Conservation (phyloP, 2,113 vertebrate species). For the Paracanthobrama guichenoti region DNA sequence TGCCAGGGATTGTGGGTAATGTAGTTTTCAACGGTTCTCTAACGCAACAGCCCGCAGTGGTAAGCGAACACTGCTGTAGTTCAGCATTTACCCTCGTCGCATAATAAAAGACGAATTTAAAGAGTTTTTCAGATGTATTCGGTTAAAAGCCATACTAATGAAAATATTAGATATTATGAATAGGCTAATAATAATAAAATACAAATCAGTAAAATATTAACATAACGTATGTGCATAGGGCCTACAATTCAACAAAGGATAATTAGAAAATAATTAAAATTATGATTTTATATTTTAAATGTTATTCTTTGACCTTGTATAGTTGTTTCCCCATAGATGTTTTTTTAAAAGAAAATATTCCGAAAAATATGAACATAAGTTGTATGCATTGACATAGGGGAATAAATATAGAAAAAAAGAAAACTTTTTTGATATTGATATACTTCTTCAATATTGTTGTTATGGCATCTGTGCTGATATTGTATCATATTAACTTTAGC, state of each 20-base stretch:
- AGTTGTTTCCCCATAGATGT: no score
- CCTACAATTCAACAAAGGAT: neutral
- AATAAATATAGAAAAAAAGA: neutral
- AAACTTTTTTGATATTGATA: no score
- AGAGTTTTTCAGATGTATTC: constrained; percentile 1
- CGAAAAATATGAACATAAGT: neutral
- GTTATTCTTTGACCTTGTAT: no score
- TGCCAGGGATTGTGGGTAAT: constrained; percentile 49
- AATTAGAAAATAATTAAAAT: neutral
- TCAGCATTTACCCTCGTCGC: constrained; percentile 41
- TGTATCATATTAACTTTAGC: constrained; percentile 14
- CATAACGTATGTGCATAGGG: neutral
- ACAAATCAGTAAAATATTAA: neutral
- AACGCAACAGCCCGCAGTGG: neutral
- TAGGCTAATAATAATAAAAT: neutral
- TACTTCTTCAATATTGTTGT: neutral
- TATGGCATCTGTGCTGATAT: neutral
- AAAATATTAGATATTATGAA: neutral
- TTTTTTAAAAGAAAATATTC: no score
- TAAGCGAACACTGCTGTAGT: constrained; percentile 34
- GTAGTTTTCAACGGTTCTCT: constrained; percentile 50
- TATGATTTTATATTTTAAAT: no score
- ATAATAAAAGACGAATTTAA: constrained; percentile 50
- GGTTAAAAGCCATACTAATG: neutral
- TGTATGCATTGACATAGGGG: neutral